Evolutionary conservation across 2,797 vertebrate species (phyloP).

Genomic region (Melanotaenia pygmaea): DNA sequence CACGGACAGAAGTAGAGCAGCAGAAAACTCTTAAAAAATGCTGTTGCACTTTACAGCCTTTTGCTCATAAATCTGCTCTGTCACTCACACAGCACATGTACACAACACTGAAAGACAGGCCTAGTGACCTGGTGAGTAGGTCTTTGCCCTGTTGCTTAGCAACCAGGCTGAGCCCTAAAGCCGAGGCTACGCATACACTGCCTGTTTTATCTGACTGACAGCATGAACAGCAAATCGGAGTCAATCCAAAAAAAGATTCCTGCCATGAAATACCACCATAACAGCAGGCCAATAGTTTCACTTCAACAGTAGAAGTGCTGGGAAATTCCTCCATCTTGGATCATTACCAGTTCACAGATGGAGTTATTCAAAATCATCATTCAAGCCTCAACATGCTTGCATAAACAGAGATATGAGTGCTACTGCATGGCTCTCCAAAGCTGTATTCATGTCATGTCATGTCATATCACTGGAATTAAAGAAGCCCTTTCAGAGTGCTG

Average conservation of each 20-base stretch:
- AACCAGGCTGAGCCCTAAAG: slow-evolving; percentile 78
- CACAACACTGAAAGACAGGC: slow-evolving; percentile 63
- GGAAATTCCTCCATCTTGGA: slow-evolving; percentile 66
- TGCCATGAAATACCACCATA: slow-evolving; percentile 36
- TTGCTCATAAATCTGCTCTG: slow-evolving; percentile 60
- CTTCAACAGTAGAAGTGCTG: slow-evolving; percentile 40
- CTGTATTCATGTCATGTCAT: background rate
- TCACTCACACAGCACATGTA: slow-evolving; percentile 32
- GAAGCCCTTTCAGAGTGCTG: background rate
- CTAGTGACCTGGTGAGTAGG: slow-evolving; percentile 76
- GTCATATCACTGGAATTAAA: background rate
- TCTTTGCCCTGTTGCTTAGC: slow-evolving; percentile 83
- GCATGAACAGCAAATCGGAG: slow-evolving; percentile 50
- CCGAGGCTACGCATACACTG: slow-evolving; percentile 43
- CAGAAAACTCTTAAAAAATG: slow-evolving; percentile 40
- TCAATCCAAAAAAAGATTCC: slow-evolving; percentile 23
- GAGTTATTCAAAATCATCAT: slow-evolving; percentile 26
- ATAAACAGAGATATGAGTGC: slow-evolving; percentile 4
- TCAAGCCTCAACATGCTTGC: slow-evolving; percentile 32
- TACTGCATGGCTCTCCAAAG: background rate
- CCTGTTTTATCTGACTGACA: slow-evolving; percentile 57
- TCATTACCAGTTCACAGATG: slow-evolving; percentile 38
- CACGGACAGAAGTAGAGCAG: slow-evolving; percentile 47
- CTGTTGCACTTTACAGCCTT: slow-evolving; percentile 39
- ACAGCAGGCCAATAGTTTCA: slow-evolving; percentile 50